Evolutionary conservation across 2,888 invertebrate genomes (phyloP).

Genomic region (Erebia ligea): DNA sequence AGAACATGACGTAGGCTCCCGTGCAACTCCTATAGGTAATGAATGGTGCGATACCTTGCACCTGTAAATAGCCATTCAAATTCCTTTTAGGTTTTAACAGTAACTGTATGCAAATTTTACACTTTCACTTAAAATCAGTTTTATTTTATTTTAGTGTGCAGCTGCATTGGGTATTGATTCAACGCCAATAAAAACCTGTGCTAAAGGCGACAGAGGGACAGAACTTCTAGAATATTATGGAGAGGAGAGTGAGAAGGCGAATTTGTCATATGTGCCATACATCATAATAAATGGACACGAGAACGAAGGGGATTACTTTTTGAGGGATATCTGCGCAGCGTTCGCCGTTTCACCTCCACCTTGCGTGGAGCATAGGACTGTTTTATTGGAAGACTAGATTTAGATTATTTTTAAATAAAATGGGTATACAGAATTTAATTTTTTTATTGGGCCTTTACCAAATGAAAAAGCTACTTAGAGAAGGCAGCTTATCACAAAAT

Average conservation of each 20-base stretch:
- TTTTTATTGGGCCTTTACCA: no score
- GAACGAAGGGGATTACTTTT: constrained; percentile 25
- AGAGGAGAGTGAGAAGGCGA: constrained; percentile 39
- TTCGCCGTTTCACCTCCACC: constrained; percentile 38
- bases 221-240: constrained; percentile 41
- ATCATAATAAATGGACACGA: constrained; percentile 40
- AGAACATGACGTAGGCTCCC: no score
- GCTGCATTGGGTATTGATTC: constrained; percentile 29
- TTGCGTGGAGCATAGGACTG: constrained; percentile 20
- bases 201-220: constrained; percentile 57
- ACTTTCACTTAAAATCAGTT: neutral
- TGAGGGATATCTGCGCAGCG: constrained; percentile 39
- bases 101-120: no score
- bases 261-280: constrained; percentile 40
- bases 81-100: no score
- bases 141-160: constrained; percentile 41
- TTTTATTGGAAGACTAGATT: neutral
- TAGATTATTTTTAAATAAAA: neutral
- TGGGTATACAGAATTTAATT: no score
- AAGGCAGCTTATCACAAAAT: no score
- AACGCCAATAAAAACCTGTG: constrained; percentile 79
- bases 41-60: no score
- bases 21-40: no score
- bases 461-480: no score
- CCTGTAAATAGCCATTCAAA: no score